These are phyloP conservation scores for Dinomys branickii DNA, from an alignment of 2,113 vertebrate species.

Conservation along the genomic window DNA sequence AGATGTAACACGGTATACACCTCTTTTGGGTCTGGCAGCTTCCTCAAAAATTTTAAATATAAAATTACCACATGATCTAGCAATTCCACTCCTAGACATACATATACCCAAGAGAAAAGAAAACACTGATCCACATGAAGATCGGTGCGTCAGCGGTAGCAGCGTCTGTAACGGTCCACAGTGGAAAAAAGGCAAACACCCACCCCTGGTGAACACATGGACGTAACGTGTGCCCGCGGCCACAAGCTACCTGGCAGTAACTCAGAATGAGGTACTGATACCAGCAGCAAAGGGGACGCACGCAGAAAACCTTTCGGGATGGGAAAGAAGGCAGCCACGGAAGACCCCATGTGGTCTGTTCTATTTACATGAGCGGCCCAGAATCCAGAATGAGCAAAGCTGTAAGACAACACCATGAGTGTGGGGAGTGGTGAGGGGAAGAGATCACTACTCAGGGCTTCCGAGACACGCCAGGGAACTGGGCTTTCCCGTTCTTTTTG, in stretches of 20 bases:
- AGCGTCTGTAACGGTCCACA: not conserved
- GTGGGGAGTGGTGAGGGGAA: not conserved
- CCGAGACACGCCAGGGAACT: not conserved
- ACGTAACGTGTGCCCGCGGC: not conserved
- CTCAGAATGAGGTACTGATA: not conserved
- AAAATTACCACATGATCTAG: not conserved
- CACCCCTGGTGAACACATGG: not conserved
- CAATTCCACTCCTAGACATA: not conserved
- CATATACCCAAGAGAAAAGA: not conserved
- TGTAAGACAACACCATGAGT: not conserved
- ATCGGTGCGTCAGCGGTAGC: not conserved
- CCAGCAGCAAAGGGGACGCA: not conserved
- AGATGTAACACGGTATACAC: not conserved
- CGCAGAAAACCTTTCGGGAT: not conserved
- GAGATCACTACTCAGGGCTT: not conserved
- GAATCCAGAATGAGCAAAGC: not conserved
- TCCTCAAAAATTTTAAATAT: conserved; percentile 13
- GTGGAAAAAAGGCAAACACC: not conserved
- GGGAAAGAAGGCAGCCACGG: conserved; percentile 5
- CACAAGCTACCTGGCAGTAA: not conserved
- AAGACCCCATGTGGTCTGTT: too few species aligned
- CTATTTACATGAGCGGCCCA: too few species aligned
- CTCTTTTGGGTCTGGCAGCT: not conserved
- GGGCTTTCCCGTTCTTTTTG: not conserved
- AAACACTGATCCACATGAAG: not conserved